These are phyloP conservation scores for Abscondita cerata DNA, from an alignment of 2,888 invertebrate genomes.

Conservation along the genomic window DNA sequence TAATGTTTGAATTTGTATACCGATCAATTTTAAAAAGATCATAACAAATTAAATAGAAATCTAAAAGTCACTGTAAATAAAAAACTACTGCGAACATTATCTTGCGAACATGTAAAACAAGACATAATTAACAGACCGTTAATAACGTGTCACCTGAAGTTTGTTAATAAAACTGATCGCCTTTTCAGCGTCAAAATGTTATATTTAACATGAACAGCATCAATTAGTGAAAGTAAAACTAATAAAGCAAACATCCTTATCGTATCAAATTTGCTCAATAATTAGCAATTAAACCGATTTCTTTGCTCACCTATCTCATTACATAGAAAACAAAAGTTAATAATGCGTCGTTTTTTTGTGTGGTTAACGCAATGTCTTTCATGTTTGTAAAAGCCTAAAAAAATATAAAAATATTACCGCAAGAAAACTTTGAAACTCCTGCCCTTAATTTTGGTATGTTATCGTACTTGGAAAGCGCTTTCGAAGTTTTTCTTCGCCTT, in stretches of 20 bases:
- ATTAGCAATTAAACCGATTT: conserved; percentile 18
- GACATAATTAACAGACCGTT: too few species aligned
- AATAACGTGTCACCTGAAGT: too few species aligned
- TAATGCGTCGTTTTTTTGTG: background rate
- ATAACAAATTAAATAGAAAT: too few species aligned
- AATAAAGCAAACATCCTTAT: conserved; percentile 21
- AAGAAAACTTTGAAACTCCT: background rate
- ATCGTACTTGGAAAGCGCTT: conserved; percentile 9
- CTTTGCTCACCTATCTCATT: conserved; percentile 13
- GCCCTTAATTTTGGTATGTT: background rate
- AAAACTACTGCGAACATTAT: too few species aligned
- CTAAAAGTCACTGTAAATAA: too few species aligned
- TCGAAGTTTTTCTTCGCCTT: conserved; percentile 13
- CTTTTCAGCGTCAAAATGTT: too few species aligned
- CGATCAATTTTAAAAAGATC: too few species aligned
- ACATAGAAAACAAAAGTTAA: conserved; percentile 8
- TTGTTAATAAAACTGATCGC: too few species aligned
- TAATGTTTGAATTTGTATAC: too few species aligned
- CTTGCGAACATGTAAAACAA: too few species aligned
- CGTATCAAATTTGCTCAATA: conserved; percentile 15
- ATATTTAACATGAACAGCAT: background rate
- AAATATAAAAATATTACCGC: background rate
- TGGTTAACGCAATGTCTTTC: background rate
- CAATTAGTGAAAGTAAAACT: conserved; percentile 25
- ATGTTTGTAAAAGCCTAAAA: background rate